Percentiles rank a stretch among this genome's conserved stretches.
phyloP scores from a whole-genome alignment of 2,888 invertebrate genomes.

The Panzeria rudis region DNA sequence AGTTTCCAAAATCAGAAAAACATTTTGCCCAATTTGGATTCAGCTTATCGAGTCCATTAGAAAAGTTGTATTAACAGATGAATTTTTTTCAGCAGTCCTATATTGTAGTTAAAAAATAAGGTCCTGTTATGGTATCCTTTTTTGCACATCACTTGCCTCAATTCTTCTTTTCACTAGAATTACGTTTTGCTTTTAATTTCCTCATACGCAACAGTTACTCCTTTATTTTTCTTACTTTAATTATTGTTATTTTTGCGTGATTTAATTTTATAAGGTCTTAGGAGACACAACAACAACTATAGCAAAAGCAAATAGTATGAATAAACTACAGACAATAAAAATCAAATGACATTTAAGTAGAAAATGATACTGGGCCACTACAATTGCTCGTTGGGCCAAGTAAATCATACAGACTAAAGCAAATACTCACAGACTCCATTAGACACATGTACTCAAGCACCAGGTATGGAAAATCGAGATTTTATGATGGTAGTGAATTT shows the following conservation, averaged over 20 bases:
- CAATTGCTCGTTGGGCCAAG: conserved; percentile 13
- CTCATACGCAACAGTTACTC: background rate
- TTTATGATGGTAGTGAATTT: background rate
- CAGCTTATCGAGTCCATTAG: no score
- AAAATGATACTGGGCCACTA: conserved; percentile 45
- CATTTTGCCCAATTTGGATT: no score
- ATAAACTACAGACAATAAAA: conserved; percentile 62
- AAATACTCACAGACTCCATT: conserved; percentile 5
- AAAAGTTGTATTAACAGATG: no score
- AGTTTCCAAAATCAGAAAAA: no score
- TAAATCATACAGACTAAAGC: conserved; percentile 1
- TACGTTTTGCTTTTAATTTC: background rate
- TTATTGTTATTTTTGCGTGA: conserved; percentile 52
- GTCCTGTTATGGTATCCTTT: no score
- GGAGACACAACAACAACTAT: conserved; percentile 18
- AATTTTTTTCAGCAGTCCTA: no score
- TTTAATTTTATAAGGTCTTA: conserved; percentile 60
- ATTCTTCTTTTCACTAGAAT: background rate
- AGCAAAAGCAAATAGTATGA: background rate
- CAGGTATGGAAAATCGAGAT: background rate
- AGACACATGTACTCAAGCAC: background rate
- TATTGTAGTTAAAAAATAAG: no score
- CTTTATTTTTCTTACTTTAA: conserved; percentile 25
- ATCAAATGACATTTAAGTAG: conserved; percentile 64
- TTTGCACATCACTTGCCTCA: no score